A percentile compares a stretch with the other conserved stretches of the same genome.
Evolutionary conservation across 1,140 invertebrate species (phyloP).

Genomic region (Cyclina sinensis): DNA sequence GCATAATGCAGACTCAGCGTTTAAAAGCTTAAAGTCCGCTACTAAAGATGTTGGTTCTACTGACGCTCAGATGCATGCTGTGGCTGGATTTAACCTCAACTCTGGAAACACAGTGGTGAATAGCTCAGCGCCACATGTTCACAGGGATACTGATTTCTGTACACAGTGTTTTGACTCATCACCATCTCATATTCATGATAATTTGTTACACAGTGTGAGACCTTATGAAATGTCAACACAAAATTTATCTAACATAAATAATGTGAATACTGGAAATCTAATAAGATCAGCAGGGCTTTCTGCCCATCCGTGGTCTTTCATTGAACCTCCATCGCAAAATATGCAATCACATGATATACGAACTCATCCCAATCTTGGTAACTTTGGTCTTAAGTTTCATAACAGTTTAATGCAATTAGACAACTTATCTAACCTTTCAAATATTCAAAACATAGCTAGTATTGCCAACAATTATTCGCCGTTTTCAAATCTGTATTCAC

Average conservation of each 20-base stretch:
- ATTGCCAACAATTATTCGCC: conserved; percentile 59
- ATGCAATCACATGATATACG: conserved; percentile 44
- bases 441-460: conserved; percentile 49
- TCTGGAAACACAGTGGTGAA: not conserved
- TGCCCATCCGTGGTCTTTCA: conserved; percentile 39
- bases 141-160: conserved; percentile 48
- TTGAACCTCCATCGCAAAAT: conserved; percentile 32
- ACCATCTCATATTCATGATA: conserved; percentile 61
- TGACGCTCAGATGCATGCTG: not conserved
- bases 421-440: conserved; percentile 55
- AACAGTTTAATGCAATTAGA: conserved; percentile 63
- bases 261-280: conserved; percentile 43
- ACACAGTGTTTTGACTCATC: conserved; percentile 63
- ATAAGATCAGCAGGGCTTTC: conserved; percentile 45
- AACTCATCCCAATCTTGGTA: conserved; percentile 31
- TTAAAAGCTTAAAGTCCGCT: conserved; percentile 26
- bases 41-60: not conserved
- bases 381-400: conserved; percentile 61
- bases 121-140: not conserved
- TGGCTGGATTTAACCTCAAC: not conserved
- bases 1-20: conserved; percentile 56
- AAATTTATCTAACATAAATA: conserved; percentile 55
- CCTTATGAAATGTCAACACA: conserved; percentile 65
- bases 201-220: conserved; percentile 65
- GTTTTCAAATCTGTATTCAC: conserved; percentile 52